phyloP scores from a whole-genome alignment of 2,888 invertebrate species.

The Malthinus flaveolus region DNA sequence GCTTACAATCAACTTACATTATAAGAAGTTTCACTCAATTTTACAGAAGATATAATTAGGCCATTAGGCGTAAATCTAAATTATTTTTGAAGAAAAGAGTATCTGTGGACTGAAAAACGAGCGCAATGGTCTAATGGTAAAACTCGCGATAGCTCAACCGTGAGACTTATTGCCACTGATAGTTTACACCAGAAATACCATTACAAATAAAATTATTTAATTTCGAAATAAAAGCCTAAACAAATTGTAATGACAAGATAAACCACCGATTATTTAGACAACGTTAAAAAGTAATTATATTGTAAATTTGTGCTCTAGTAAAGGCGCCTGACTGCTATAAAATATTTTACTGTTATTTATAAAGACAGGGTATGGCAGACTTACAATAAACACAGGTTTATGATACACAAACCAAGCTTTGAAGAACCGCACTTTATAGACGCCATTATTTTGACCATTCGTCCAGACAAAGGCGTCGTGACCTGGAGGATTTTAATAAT shows the following conservation, averaged over 20 bases:
- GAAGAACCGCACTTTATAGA: conserved; percentile 46
- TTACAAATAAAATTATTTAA: neutral
- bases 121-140: too few relatives aligned
- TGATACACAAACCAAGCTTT: conserved; percentile 47
- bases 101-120: too few relatives aligned
- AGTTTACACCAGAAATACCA: neutral
- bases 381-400: conserved; percentile 53
- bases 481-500: conserved; percentile 19
- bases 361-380: conserved; percentile 49
- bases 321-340: conserved; percentile 51
- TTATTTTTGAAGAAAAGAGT: too few relatives aligned
- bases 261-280: conserved; percentile 41
- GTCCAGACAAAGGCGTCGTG: conserved; percentile 33
- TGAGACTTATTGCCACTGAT: too few relatives aligned
- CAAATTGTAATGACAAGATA: conserved; percentile 37
- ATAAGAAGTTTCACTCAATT: too few relatives aligned
- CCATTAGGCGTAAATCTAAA: too few relatives aligned
- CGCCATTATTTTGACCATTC: conserved; percentile 35
- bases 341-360: conserved; percentile 52
- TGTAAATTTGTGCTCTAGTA: conserved; percentile 28
- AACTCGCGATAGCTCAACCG: too few relatives aligned
- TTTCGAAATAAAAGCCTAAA: conserved; percentile 10
- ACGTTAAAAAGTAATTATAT: conserved; percentile 34
- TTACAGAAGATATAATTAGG: too few relatives aligned
- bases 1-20: too few relatives aligned